Evolutionary conservation across 2,888 invertebrate genomes (phyloP).

Genomic region (Proisotoma minuta): DNA sequence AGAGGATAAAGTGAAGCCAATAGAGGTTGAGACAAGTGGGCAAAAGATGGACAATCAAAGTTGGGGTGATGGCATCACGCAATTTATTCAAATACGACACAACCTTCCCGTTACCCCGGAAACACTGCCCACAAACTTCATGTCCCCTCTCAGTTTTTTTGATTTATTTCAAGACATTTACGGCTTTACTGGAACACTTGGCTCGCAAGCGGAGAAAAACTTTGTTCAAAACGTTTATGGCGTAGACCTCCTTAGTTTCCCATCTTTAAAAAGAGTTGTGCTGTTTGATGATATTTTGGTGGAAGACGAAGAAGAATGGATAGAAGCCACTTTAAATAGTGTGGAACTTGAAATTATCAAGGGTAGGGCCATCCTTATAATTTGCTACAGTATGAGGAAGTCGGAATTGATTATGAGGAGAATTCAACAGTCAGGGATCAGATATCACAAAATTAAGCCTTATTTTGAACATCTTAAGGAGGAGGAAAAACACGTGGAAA

Average conservation of each 20-base stretch:
- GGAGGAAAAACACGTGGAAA: neutral
- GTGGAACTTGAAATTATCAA: neutral
- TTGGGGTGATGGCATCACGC: neutral
- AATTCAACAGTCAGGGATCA: neutral
- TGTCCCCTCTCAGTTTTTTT: neutral
- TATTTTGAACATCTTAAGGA: neutral
- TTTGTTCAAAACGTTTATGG: neutral
- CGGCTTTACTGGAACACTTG: neutral
- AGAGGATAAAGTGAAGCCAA: neutral
- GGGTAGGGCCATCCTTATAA: neutral
- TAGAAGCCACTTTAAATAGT: neutral
- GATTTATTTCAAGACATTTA: neutral
- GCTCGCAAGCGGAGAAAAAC: neutral
- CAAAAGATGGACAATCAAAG: neutral
- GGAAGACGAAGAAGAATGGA: neutral
- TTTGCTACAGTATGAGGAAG: neutral
- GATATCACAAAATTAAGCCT: neutral
- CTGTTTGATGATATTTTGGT: neutral
- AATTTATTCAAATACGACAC: neutral
- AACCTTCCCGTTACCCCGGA: neutral
- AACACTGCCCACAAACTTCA: neutral
- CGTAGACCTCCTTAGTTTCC: neutral
- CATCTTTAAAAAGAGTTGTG: neutral
- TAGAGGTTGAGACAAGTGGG: neutral
- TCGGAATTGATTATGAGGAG: neutral